These are phyloP conservation scores for Cylloceria caligata DNA, from an alignment of 2,888 invertebrate genomes.

Conservation along the genomic window DNA sequence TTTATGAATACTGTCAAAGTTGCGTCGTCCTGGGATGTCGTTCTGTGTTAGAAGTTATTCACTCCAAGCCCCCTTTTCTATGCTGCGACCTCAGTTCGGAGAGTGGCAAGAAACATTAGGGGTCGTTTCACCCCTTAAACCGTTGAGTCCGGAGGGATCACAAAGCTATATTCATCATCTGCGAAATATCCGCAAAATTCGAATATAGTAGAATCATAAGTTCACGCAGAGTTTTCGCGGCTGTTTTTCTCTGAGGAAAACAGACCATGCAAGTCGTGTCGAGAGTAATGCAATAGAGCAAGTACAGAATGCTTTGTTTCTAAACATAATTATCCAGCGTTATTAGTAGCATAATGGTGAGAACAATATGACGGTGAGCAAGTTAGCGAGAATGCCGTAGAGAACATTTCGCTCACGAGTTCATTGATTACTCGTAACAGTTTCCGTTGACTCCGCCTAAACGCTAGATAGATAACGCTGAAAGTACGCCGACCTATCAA, in stretches of 20 bases:
- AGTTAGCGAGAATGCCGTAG: constrained; percentile 26
- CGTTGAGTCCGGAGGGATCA: constrained; percentile 18
- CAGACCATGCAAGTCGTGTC: background rate
- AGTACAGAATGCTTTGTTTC: background rate
- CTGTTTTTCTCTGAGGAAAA: background rate
- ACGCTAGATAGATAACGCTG: constrained; percentile 26
- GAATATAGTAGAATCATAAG: constrained; percentile 1
- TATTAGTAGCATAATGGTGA: constrained; percentile 5
- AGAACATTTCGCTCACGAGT: constrained; percentile 20
- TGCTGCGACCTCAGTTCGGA: background rate
- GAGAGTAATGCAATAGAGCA: background rate
- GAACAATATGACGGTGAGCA: constrained; percentile 30
- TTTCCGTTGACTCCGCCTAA: constrained; percentile 38
- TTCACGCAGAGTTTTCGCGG: background rate
- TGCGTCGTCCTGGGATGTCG: background rate
- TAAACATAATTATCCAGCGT: constrained; percentile 25
- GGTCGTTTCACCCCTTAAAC: constrained; percentile 35
- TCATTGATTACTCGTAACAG: constrained; percentile 32
- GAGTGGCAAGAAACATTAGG: constrained; percentile 19
- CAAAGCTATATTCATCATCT: constrained; percentile 30
- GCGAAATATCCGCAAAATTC: constrained; percentile 19
- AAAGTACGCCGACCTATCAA: constrained; percentile 18
- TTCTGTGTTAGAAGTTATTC: constrained; percentile 9
- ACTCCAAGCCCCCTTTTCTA: background rate
- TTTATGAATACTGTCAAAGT: background rate